Base-by-base conservation (phyloP, 1,140 invertebrate genomes). In the Heliconius eleuchia region DNA sequence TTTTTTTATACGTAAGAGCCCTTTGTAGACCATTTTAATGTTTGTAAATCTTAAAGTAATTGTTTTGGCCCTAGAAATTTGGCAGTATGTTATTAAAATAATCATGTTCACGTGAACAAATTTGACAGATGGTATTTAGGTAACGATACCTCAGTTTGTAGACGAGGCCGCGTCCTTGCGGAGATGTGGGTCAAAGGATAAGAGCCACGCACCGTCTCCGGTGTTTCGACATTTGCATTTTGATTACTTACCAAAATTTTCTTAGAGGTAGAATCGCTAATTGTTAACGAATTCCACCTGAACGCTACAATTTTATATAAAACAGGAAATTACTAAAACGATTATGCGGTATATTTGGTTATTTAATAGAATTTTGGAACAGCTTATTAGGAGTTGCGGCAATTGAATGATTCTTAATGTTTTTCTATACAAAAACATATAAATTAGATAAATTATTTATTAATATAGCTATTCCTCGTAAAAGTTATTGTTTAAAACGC, bases 151-250 rank as follows among this genome's bases (percentile, higher is more conserved):
- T 34, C 30, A 18, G 13, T 70, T 39, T 13, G 74, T 11, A 42
- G 39, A 52, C 71, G 75, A 87, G 89, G 89, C 81, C 88, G 77
- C 87, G 91, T 87, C 91, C 91, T 93, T 92, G 90, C 66, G 80
- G 76, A 92, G 92, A 94, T 94, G 89, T 94, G 86, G 92, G 92
- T 89, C 92, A 86, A 71, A 83, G 92, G 92, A 94, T 94, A 93
- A 94, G 86, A 55, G 9, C 85, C 91, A 94, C 91, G 91, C 91
- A 94, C 91, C 84, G 84, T 82, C 86, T 83, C 80, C 75, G 18
- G 34, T 71, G 71, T 71, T 71, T 39, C 1, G 72, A 76, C 84
- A 93, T 94, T 94, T 93, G 88, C 92, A 94, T 94, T 90, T 91
- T 92, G 86, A 94, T 93, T 94, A 87, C 84, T 71, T 75, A 85